Evolutionary conservation across 2,113 vertebrate genomes (phyloP), one percentile per base, ranked within the genome.

Genomic region (Origma solitaria): DNA sequence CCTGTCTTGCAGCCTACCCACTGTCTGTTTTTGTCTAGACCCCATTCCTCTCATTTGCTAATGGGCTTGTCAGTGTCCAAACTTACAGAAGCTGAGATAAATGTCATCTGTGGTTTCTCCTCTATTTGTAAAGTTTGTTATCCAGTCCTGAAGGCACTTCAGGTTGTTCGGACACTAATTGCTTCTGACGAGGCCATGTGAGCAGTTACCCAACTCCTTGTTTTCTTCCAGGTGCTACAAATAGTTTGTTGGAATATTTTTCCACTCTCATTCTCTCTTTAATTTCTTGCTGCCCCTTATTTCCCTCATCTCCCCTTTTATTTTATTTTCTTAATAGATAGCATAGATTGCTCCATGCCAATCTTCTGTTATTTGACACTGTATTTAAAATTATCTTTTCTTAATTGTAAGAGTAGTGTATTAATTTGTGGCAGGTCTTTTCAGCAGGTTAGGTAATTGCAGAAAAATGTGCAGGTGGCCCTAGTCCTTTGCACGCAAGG

Each of bases 61-160:
- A 54, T 14, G 42, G 80, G 64, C 2, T 19, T 90, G 76, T 86
- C 79, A 42, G 54, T 35, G 35, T 86, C 82, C 76, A 86, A 1
- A 71, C 38, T 56, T 83, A 93, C 37, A 73, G 60, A 82, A 81
- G 76, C 83, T 40, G 84, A 83, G 72, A 78, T 95, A 81, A 90
- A 78, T 90, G 92, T 54, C 91, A 82, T 47, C 56, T 86, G 72
- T 91, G 72, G 80, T 94, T 94, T 93, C 42, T 92, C 19, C 24
- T 75, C 30, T 93, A 8, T 80, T 93, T 94, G 71, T 54, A 84
- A 86, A 96, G 38, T 92, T 73, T 92, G 19, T 94, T 95, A 84
- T 81, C 60, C 80, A 86, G 69, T 86, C 96, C 91, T 81, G 69
- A 64, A 94, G 94, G 96, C 88, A 83, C 40, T 95, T 97, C 64